phyloP scores from a whole-genome alignment of 2,797 vertebrate species.

The Glyptemys insculpta region DNA sequence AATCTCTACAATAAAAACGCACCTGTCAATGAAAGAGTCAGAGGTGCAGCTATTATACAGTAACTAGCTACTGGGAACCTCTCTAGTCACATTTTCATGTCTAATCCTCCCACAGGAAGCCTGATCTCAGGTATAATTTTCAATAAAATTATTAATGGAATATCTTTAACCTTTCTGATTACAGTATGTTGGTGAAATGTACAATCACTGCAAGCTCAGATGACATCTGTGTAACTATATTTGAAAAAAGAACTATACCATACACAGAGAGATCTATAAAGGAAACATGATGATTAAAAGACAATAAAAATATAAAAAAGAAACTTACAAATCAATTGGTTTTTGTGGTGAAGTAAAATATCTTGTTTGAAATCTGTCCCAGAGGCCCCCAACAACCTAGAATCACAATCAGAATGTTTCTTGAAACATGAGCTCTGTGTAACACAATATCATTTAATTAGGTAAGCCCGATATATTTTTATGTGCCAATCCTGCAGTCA shows the following conservation, averaged over 20 bases:
- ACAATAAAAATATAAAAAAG: not conserved
- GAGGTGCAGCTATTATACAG: not conserved
- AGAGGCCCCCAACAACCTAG: conserved; percentile 79
- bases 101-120: not conserved
- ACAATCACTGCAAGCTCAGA: not conserved
- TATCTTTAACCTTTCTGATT: not conserved
- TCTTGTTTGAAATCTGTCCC: conserved; percentile 83
- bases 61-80: not conserved
- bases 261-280: not conserved
- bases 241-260: not conserved
- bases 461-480: not conserved
- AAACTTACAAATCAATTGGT: conserved; percentile 82
- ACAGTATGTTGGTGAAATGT: not conserved
- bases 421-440: not conserved
- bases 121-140: not conserved
- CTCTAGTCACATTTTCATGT: conserved; percentile 24
- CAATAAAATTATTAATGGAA: not conserved
- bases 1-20: not conserved
- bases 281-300: not conserved
- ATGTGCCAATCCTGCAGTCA: not conserved
- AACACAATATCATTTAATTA: not conserved
- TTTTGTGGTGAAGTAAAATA: conserved; percentile 72
- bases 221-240: not conserved
- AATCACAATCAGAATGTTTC: conserved; percentile 10
- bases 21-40: not conserved